Evolutionary conservation across 1,140 invertebrate species (phyloP), one percentile per base, ranked within the genome.

Genomic region (Eueides isabella): DNA sequence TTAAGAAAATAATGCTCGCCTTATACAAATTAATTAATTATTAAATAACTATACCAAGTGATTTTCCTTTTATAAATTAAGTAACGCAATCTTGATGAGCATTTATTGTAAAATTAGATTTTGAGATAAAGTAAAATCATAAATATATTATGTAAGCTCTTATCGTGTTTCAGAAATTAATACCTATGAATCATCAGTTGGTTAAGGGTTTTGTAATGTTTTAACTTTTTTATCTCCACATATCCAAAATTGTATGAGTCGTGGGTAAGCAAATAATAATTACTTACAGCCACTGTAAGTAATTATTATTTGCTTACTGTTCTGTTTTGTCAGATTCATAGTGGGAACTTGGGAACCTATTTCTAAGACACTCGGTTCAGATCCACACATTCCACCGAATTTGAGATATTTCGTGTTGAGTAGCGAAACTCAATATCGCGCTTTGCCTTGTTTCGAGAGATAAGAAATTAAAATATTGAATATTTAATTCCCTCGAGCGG

Each of bases 11-110:
- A 62, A 61, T 62, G 29, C 55, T 12, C 30, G n/a, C 61, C 68
- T 63, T 71, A 61, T 19, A 63, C 14, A 29, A 63, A 41, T 38
- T 28, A 29, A 63, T 35, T n/a, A 30, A 71, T 12, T 70, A n/a
- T 63, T 19, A 71, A 35, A 12, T 35, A 41, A 16, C 5, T 31
- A 26, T 41, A 29, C n/a, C 31, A 61, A 31, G 55, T 48, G 16
- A 55, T 28, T 65, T 30, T 55, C 23, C 26, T 65, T 72, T 55
- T 38, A 48, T 65, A 65, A 72, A 65, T 65, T 48, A 65, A 55
- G 19, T 61, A 65, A 30, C 26, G 28, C 38, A 33, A 72, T 55
- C 23, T 55, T 55, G 19, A 55, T 55, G 26, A 2, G 23, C 23
- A 55, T 55, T 55, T 55, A 7, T 55, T 55, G 19, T 55, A 55